Evolutionary conservation across 2,888 invertebrate genomes (phyloP), one percentile per base, ranked within the genome.

Genomic region (Elaeidobius kamerunicus): DNA sequence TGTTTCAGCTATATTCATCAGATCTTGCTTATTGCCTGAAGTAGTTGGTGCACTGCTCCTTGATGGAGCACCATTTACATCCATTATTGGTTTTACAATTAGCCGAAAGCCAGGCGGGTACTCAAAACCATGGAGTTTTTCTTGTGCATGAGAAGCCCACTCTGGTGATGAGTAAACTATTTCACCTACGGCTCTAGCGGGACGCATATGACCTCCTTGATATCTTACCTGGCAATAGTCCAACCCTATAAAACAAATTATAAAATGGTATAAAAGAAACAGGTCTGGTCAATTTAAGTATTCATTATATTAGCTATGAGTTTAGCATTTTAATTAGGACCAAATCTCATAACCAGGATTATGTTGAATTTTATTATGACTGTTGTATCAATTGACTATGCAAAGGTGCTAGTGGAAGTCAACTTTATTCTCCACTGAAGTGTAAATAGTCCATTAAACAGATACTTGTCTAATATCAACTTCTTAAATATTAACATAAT

Each of bases 71-170:
- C n/a, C n/a, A 11, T 12, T 27, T 11, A 35, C 44, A 5, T 73
- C 72, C 36, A 67, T 69, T 51, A 85, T 83, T 9, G 84, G 84
- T 65, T 83, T 83, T 1, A 90, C 86, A 65, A 87, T 87, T 59
- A 94, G 77, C 55, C 86, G 80, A 65, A 85, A 83, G 14, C 93
- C 93, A 16, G 90, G 88, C 0, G 95, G 94, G 74, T 93, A 95
- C 72, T 95, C 94, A 72, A 95, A 88, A 2, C 89, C 88, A 70
- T 94, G 87, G 36, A 95, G 77, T 72, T 93, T 93, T 60, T 91
- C 88, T 62, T 85, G 82, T 39, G 88, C 89, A 73, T 89, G 87
- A 0, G 82, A 83, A 16, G 86, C 85, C 63, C 83, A 81, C 64
- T 85, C 83, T 1, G 84, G 77, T 65, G 80, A 83, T 55, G 81